Percentiles rank a stretch among this genome's conserved stretches.
These are phyloP conservation scores for Delia radicum DNA, from an alignment of 1,140 invertebrate genomes.

Conservation along the genomic window DNA sequence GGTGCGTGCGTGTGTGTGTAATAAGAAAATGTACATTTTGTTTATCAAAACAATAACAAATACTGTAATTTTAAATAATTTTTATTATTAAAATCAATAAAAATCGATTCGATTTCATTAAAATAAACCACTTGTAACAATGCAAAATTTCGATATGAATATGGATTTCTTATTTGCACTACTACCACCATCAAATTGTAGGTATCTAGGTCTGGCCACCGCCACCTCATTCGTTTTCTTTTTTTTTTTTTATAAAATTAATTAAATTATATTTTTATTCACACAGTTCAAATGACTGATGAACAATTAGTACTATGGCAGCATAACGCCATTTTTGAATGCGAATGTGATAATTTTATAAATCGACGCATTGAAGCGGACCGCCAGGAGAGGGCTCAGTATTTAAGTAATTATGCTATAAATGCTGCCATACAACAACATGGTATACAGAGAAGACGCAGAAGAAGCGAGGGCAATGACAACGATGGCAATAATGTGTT, in stretches of 20 bases:
- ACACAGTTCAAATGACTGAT: conserved; percentile 28
- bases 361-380: conserved; percentile 27
- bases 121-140: background rate
- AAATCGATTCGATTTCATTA: background rate
- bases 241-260: background rate
- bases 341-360: conserved; percentile 31
- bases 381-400: background rate
- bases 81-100: background rate
- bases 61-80: background rate
- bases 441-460: background rate
- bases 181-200: conserved; percentile 28
- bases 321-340: conserved; percentile 30
- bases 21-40: background rate
- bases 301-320: conserved; percentile 28
- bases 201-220: too few species aligned
- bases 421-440: conserved; percentile 24
- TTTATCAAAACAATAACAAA: conserved; percentile 5
- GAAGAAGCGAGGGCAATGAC: background rate
- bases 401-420: conserved; percentile 14
- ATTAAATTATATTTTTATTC: background rate
- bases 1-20: background rate
- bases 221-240: background rate
- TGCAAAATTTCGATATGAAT: conserved; percentile 19
- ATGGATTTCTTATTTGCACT: conserved; percentile 31
- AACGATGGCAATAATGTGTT: conserved; percentile 7